Evolutionary conservation across 2,113 vertebrate species (phyloP), one percentile per base, ranked within the genome.

Genomic region (Rissa tridactyla): DNA sequence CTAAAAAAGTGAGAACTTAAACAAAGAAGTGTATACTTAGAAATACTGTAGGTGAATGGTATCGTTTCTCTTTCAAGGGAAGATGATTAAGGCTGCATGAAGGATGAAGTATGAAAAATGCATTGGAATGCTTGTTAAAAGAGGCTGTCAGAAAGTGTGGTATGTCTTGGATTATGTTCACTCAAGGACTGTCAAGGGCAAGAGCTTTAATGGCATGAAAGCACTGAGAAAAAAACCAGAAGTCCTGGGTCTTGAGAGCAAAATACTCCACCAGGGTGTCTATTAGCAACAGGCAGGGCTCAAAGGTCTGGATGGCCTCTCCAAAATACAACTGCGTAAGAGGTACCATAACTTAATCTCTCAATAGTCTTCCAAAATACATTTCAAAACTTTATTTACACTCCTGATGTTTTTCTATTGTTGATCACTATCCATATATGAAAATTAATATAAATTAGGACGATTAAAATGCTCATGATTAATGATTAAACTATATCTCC

Each of bases 61-160:
- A 78, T 71, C 6, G 8, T 90, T 90, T 90, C 57, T 76, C 70
- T 83, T 94, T 85, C 73, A 94, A 86, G 71, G 60, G 34, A 92
- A 70, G 86, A 84, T 40, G 78, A 94, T 94, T 92, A 96, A 88
- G 32, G 64, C 62, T 86, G 38, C 54, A 73, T 96, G 92, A 97
- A 93, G 84, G 92, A 97, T 96, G 90, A 96, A 95, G 86, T 96
- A 95, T 36, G 82, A 97, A 95, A 93, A 94, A 84, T 66, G 51
- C 81, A 77, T 22, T 88, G 89, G 94, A 97, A 97, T 94, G 84
- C 85, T 54, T 96, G 62, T 94, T 97, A 95, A 95, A 94, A 92
- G 92, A 64, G 58, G 44, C 85, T 96, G 92, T 94, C 96, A 95
- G 68, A 80, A 92, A 82, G 57, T 73, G 89, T 64, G 86, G 83